Percentiles rank a stretch among this genome's conserved stretches.
These are phyloP conservation scores for Yponomeuta plumbellus DNA, from an alignment of 2,888 invertebrate species.

Conservation along the genomic window DNA sequence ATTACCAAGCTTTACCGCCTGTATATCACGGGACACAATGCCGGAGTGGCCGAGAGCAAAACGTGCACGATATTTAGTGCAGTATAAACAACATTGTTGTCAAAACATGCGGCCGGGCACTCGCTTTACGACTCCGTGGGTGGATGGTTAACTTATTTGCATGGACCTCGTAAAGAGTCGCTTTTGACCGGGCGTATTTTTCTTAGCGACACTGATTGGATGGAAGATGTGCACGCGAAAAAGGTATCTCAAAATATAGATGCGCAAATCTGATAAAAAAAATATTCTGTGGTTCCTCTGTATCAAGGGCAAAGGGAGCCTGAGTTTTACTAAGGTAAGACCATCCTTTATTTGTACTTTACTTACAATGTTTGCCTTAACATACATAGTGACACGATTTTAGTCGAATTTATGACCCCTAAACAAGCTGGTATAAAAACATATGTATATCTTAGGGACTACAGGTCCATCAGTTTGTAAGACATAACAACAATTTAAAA, in stretches of 20 bases:
- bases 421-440: too few species aligned
- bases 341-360: too few species aligned
- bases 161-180: slow-evolving; percentile 35
- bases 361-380: too few species aligned
- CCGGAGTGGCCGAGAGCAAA: slow-evolving; percentile 28
- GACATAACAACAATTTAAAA: too few species aligned
- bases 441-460: too few species aligned
- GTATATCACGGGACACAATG: slow-evolving; percentile 7
- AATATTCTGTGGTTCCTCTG: neutral
- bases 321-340: too few species aligned
- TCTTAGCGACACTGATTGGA: slow-evolving; percentile 11
- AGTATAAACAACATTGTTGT: slow-evolving; percentile 45
- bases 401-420: too few species aligned
- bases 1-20: slow-evolving; percentile 35
- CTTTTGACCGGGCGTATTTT: slow-evolving; percentile 3
- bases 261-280: neutral
- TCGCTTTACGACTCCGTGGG: slow-evolving; percentile 33
- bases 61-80: slow-evolving; percentile 38
- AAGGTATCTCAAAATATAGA: neutral
- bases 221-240: neutral
- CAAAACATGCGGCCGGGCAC: slow-evolving; percentile 30
- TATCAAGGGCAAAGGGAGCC: too few species aligned
- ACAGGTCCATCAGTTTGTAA: too few species aligned
- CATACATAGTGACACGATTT: too few species aligned
- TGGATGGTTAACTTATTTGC: slow-evolving; percentile 34